phyloP scores from a whole-genome alignment of 2,797 vertebrate species.

The Epinephelus coioides region DNA sequence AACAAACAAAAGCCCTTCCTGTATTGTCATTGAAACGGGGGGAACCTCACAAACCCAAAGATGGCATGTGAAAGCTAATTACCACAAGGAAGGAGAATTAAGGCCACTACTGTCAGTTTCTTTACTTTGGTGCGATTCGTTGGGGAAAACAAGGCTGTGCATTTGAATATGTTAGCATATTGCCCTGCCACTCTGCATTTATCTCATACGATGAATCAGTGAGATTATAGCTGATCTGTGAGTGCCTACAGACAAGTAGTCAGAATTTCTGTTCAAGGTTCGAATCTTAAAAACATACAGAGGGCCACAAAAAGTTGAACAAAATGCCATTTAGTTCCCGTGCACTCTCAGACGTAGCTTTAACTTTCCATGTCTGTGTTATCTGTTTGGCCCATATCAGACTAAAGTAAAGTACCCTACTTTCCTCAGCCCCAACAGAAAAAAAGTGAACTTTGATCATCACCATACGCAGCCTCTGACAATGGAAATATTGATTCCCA shows the following conservation, averaged over 20 bases:
- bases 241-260: background rate
- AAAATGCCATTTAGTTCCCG: background rate
- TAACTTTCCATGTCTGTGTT: background rate
- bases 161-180: constrained; percentile 38
- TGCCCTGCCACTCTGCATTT: constrained; percentile 5
- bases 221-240: background rate
- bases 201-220: background rate
- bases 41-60: background rate
- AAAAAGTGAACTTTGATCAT: constrained; percentile 39
- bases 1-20: constrained; percentile 64
- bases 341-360: background rate
- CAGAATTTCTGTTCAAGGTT: background rate
- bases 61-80: constrained; percentile 71
- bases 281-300: background rate
- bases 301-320: background rate
- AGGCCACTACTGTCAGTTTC: constrained; percentile 49
- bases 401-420: background rate
- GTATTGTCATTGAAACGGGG: constrained; percentile 72
- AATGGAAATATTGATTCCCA: constrained; percentile 12
- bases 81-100: constrained; percentile 50
- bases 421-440: background rate
- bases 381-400: constrained; percentile 21
- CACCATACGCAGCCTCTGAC: background rate
- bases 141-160: constrained; percentile 47
- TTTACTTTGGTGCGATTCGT: constrained; percentile 42